These are phyloP conservation scores for Coremacera marginata DNA, from an alignment of 2,888 invertebrate species.

Conservation along the genomic window DNA sequence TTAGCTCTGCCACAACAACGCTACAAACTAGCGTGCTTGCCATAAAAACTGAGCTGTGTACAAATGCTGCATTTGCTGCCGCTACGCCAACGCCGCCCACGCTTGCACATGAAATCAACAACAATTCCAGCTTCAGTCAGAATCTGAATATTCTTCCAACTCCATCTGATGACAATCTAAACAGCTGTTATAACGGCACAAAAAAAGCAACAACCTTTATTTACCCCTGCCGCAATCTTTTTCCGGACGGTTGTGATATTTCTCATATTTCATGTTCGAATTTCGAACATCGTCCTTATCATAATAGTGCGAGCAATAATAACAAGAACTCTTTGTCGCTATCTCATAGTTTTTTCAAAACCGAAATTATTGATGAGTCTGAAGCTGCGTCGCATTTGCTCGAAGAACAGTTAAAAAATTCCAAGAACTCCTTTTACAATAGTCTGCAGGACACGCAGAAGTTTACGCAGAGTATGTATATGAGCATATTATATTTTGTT, in stretches of 20 bases:
- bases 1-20: not conserved
- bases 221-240: constrained; percentile 63
- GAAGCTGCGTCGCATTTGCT: not conserved
- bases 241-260: constrained; percentile 63
- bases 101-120: constrained; percentile 58
- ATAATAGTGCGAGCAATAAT: not conserved
- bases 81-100: not conserved
- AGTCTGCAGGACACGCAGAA: not conserved
- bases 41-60: constrained; percentile 57
- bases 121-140: constrained; percentile 57
- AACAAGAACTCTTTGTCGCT: constrained; percentile 15
- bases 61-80: not conserved
- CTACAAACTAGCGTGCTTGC: constrained; percentile 24
- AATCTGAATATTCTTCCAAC: constrained; percentile 49
- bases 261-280: constrained; percentile 55
- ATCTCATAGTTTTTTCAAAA: constrained; percentile 7
- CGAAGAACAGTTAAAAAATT: not conserved
- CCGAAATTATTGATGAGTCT: constrained; percentile 3
- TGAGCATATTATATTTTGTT: not conserved
- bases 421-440: not conserved
- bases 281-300: constrained; percentile 34
- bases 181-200: not conserved
- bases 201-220: constrained; percentile 50
- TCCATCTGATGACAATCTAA: not conserved
- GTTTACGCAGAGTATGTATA: constrained; percentile 6